Evolutionary conservation across 2,113 vertebrate species (phyloP), one percentile per base, ranked within the genome.

Genomic region (Monopterus albus): DNA sequence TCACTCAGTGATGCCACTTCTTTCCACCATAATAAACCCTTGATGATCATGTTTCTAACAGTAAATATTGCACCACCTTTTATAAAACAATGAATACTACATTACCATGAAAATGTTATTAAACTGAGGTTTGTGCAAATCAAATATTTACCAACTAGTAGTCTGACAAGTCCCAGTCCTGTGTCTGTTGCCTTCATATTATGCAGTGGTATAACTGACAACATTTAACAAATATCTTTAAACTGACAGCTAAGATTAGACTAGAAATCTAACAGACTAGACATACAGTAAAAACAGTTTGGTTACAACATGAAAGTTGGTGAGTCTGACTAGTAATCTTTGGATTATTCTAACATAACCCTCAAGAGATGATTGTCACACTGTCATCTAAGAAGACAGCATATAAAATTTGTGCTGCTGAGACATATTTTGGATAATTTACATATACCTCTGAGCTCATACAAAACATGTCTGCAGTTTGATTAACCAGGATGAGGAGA

Each of bases 171-270:
- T 42, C 49, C 8, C 7, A 58, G 25, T 59, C 13, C 20, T 46
- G 31, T 43, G 42, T 70, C 43, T 64, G 36, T 31, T 73, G 46
- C 52, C 10, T 28, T 62, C 67, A 76, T 36, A 77, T 76, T 60
- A 72, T 20, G 38, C 26, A 21, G 63, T 33, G 73, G 20, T 59
- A 23, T 29, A 12, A 8, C 56, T 43, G 18, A 59, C 4, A 74
- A 40, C 28, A n/a, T 28, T 61, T 14, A 43, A 50, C 35, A n/a
- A n/a, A n/a, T n/a, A 62, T 23, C 9, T 59, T 66, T 31, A 49
- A 71, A 72, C 17, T 43, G 47, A 31, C 15, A 51, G 36, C 23
- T 58, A 12, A 17, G 13, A 43, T 43, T 29, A 53, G 25, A n/a
- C 26, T 15, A 47, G 6, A 3, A 14, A 2, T 13, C n/a, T n/a